Percentiles rank a stretch among this genome's conserved stretches.
Evolutionary conservation across 2,888 invertebrate genomes (phyloP).

Genomic region (Chydorus sphaericus): DNA sequence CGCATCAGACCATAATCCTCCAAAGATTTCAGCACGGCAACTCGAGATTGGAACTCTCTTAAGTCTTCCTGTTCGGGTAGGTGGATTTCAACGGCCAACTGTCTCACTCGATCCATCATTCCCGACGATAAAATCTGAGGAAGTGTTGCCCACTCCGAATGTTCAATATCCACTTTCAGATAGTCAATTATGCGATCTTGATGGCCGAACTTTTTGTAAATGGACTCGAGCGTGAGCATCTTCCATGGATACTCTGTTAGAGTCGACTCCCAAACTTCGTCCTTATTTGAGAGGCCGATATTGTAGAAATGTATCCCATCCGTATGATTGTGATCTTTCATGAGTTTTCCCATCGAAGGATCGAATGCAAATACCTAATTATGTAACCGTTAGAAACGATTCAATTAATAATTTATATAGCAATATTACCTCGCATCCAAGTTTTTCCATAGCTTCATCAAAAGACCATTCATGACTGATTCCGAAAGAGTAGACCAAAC

Average conservation of each 20-base stretch:
- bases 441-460: background rate
- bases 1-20: conserved; percentile 2
- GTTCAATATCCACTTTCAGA: background rate
- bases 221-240: background rate
- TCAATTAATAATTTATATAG: no score
- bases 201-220: background rate
- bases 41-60: background rate
- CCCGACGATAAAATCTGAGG: background rate
- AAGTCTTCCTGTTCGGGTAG: background rate
- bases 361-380: background rate
- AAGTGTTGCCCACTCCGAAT: background rate
- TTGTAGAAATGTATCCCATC: background rate
- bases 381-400: no score
- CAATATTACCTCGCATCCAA: no score
- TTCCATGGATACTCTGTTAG: background rate
- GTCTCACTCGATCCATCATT: conserved; percentile 1
- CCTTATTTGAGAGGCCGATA: background rate
- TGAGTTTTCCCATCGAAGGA: background rate
- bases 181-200: background rate
- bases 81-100: background rate
- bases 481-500: conserved; percentile 1
- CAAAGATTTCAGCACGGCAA: background rate
- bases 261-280: background rate
- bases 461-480: background rate
- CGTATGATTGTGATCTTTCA: background rate